phyloP scores from a whole-genome alignment of 1,140 invertebrate species.

The Aricia agestis region DNA sequence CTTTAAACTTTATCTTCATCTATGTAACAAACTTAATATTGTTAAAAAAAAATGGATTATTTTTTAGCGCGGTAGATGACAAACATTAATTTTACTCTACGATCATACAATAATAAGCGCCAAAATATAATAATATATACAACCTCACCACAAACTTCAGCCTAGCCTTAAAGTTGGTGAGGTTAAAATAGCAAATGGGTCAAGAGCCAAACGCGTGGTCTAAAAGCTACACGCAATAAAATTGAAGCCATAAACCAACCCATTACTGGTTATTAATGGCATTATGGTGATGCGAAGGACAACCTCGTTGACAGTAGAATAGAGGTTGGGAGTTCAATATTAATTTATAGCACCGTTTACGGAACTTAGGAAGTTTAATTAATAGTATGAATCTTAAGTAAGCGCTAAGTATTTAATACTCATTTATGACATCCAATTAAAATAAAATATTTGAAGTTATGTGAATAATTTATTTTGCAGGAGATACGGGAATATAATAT shows the following conservation, averaged over 20 bases:
- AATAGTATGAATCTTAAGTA: neutral
- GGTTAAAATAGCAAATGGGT: neutral
- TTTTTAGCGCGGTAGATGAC: too few species aligned
- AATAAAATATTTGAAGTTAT: too few species aligned
- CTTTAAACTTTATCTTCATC: too few species aligned
- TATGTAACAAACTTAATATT: too few species aligned
- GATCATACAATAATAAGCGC: too few species aligned
- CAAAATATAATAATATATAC: too few species aligned
- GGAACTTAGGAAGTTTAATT: neutral
- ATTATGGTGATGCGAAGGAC: constrained; percentile 2
- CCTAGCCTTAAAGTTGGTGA: neutral
- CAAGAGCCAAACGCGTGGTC: neutral
- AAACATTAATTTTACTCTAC: too few species aligned
- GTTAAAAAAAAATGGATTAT: too few species aligned
- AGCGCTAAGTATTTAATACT: neutral
- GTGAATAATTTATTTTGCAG: too few species aligned
- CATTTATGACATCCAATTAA: neutral
- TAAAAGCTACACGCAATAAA: constrained; percentile 3
- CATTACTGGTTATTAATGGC: constrained; percentile 3
- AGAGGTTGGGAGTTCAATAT: neutral
- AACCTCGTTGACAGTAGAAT: neutral
- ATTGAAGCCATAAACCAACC: neutral
- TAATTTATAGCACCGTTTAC: neutral
- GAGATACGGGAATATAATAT: too few species aligned
- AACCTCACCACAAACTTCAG: too few species aligned